phyloP scores from a whole-genome alignment of 2,888 invertebrate genomes.

The Parnassius orleans region DNA sequence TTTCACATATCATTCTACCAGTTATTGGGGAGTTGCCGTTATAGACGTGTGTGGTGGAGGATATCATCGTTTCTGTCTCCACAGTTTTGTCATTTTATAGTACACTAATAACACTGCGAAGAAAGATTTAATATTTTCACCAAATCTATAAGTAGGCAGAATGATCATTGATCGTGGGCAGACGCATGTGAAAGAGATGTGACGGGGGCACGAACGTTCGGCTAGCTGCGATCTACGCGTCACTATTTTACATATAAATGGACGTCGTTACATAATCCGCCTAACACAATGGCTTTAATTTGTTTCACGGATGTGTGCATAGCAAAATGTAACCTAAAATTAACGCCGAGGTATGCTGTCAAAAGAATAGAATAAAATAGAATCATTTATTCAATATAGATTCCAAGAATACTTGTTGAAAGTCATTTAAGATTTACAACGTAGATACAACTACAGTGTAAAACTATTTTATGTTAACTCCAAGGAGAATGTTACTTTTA shows the following conservation, averaged over 20 bases:
- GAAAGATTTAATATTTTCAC: not conserved
- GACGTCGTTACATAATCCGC: constrained; percentile 72
- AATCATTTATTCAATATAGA: too few relatives aligned
- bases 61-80: too few relatives aligned
- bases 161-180: constrained; percentile 44
- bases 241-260: constrained; percentile 80
- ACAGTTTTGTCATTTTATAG: too few relatives aligned
- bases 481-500: too few relatives aligned
- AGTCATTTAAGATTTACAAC: too few relatives aligned
- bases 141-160: constrained; percentile 35
- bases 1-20: too few relatives aligned
- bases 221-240: constrained; percentile 64
- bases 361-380: not conserved
- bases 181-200: constrained; percentile 41
- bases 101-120: too few relatives aligned
- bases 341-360: constrained; percentile 36
- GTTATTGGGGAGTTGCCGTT: too few relatives aligned
- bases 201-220: constrained; percentile 51
- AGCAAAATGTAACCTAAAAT: constrained; percentile 62
- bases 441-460: not conserved
- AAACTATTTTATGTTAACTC: not conserved
- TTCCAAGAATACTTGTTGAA: too few relatives aligned
- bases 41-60: too few relatives aligned
- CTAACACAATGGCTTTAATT: constrained; percentile 78
- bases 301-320: constrained; percentile 63